A percentile compares a stretch with the other conserved stretches of the same genome.
These are phyloP conservation scores for Chaetoderma sp. DNA, from an alignment of 2,888 invertebrate species.

Conservation along the genomic window DNA sequence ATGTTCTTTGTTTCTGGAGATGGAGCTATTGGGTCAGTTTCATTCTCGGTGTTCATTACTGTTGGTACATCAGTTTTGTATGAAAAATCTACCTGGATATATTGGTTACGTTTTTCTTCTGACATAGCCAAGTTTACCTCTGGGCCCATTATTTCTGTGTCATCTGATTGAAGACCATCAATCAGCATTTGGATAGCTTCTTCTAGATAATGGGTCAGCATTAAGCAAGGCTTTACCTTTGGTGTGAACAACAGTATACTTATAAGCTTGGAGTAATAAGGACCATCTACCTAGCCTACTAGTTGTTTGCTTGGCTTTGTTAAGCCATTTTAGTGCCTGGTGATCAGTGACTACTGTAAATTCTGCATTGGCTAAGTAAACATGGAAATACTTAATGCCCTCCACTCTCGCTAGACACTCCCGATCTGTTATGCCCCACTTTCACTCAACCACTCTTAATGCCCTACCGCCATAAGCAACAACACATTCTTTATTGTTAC, in stretches of 20 bases:
- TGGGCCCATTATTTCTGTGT: no score
- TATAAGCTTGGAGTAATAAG: constrained; percentile 21
- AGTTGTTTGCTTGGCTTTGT: constrained; percentile 19
- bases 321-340: constrained; percentile 30
- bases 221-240: constrained; percentile 5
- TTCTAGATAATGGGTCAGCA: constrained; percentile 11
- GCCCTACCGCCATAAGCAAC: constrained; percentile 36
- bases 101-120: no score
- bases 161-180: no score
- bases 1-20: neutral
- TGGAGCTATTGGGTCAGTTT: neutral
- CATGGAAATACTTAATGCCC: constrained; percentile 30
- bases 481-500: constrained; percentile 29
- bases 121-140: no score
- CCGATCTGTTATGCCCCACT: constrained; percentile 28
- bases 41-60: neutral
- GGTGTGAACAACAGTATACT: constrained; percentile 14
- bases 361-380: constrained; percentile 26
- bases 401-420: constrained; percentile 31
- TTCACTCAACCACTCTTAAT: constrained; percentile 18
- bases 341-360: constrained; percentile 40
- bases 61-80: neutral
- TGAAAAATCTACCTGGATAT: no score
- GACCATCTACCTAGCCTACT: constrained; percentile 24
- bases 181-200: neutral